Base-by-base conservation (phyloP, 2,797 vertebrate genomes). In the Oryzias sinensis region DNA sequence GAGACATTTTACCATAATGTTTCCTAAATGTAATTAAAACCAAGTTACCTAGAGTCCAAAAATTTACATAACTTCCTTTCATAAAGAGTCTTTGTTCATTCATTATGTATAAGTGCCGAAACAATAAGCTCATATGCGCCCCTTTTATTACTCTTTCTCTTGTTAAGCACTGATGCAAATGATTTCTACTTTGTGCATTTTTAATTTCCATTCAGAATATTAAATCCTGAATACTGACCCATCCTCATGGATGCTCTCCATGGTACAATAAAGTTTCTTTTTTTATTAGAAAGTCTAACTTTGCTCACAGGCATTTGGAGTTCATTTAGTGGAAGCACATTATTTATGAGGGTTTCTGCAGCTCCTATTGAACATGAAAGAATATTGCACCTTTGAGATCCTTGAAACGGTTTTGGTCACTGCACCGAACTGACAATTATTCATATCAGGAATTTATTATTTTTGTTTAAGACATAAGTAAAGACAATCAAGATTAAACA, bases 231-330 rank as follows among this genome's bases (percentile, higher is more conserved):
- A 81, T 59, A 74, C 65, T 81, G 83, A 76, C 77, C 79, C 14
- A 20, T 75, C 73, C 65, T 80, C 81, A 79, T 69, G 63, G 67
- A 82, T 68, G 59, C 73, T 61, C 70, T 77, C 74, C 72, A 63
- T 67, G 74, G 74, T 66, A 76, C 79, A 85, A 88, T 83, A 75
- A 73, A 81, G 61, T 58, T 78, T 88, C 88, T 68, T 89, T 58
- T 88, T 87, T 87, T 85, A 88, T 85, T 86, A 87, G 70, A 83
- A 82, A 79, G 59, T 82, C 72, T 76, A 77, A 77, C 82, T 82
- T 73, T 74, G 81, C 78, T 86, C 74, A 65, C 65, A 82, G 79
- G 73, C 83, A 80, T 74, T 70, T 83, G 79, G 70, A 80, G 84
- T 87, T 82, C 41, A 81, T 89, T 86, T 81, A 82, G 79, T 73